Conservation (phyloP, 2,888 invertebrate genomes). For the Alviniconcha strummeri region DNA sequence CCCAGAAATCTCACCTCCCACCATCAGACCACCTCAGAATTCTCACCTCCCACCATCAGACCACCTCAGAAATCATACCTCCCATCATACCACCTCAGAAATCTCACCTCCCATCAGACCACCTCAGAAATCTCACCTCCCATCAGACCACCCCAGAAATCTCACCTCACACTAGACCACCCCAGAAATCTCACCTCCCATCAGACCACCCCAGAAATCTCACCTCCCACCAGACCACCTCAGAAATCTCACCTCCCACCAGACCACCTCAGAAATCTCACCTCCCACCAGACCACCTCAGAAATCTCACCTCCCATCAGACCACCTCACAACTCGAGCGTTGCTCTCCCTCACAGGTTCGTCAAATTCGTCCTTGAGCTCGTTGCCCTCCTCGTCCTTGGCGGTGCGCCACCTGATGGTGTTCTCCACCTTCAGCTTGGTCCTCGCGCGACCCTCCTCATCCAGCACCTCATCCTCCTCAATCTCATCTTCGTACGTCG, state of each 20-base stretch:
- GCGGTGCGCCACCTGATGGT: slow-evolving; percentile 95
- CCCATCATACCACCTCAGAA: background rate
- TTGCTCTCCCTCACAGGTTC: slow-evolving; percentile 92
- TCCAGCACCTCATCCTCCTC: slow-evolving; percentile 98
- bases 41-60: slow-evolving; percentile 87
- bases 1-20: slow-evolving; percentile 76
- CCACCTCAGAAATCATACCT: slow-evolving; percentile 85
- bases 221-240: no score
- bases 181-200: slow-evolving; percentile 76
- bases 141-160: background rate
- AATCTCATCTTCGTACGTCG: slow-evolving; percentile 97
- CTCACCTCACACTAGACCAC: slow-evolving; percentile 92
- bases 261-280: background rate
- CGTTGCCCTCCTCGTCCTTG: slow-evolving; percentile 78
- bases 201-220: no score
- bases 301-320: slow-evolving; percentile 83
- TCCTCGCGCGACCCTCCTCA: slow-evolving; percentile 94
- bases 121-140: slow-evolving; percentile 79
- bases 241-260: no score
- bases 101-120: slow-evolving; percentile 89
- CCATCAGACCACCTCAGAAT: background rate
- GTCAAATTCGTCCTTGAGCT: slow-evolving; percentile 78
- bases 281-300: background rate
- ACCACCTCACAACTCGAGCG: slow-evolving; percentile 96
- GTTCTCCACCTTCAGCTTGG: slow-evolving; percentile 86